Percentiles rank a stretch among this genome's conserved stretches.
These are phyloP conservation scores for Blastobasis adustella DNA, from an alignment of 2,888 invertebrate species.

Conservation along the genomic window DNA sequence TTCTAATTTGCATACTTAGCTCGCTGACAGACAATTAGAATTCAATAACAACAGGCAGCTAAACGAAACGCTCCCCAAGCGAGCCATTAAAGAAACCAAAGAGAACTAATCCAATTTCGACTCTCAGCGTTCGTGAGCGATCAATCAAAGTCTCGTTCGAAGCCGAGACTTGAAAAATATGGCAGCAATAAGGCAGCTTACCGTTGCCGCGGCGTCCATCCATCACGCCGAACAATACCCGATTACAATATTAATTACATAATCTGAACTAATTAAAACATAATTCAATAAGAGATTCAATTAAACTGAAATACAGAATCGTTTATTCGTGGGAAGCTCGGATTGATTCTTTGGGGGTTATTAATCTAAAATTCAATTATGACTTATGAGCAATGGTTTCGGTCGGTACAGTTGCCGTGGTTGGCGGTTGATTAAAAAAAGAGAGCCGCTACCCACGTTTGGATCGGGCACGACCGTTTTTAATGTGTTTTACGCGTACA, in stretches of 20 bases:
- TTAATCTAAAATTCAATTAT: constrained; percentile 65
- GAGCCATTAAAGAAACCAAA: constrained; percentile 30
- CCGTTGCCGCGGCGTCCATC: constrained; percentile 25
- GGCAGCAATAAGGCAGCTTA: constrained; percentile 30
- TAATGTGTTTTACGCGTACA: constrained; percentile 6
- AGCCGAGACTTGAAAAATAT: constrained; percentile 42
- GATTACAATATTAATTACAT: constrained; percentile 40
- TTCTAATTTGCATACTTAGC: background rate
- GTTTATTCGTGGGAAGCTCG: constrained; percentile 32
- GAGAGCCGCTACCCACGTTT: constrained; percentile 37
- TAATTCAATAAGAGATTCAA: constrained; percentile 60
- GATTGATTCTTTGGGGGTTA: constrained; percentile 38
- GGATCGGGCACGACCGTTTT: constrained; percentile 14
- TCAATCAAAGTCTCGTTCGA: constrained; percentile 49
- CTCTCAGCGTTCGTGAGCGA: constrained; percentile 41
- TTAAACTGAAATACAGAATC: constrained; percentile 25
- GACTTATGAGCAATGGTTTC: constrained; percentile 25
- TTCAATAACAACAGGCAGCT: constrained; percentile 15
- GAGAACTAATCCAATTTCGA: constrained; percentile 43
- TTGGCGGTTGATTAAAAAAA: constrained; percentile 36
- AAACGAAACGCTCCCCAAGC: constrained; percentile 20
- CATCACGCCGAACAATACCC: constrained; percentile 29
- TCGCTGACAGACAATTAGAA: constrained; percentile 20
- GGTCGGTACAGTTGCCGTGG: constrained; percentile 39
- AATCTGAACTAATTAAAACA: constrained; percentile 52